A percentile compares a stretch with the other conserved stretches of the same genome.
phyloP scores from a whole-genome alignment of 2,797 vertebrate species.

The Falco novaeseelandiae region DNA sequence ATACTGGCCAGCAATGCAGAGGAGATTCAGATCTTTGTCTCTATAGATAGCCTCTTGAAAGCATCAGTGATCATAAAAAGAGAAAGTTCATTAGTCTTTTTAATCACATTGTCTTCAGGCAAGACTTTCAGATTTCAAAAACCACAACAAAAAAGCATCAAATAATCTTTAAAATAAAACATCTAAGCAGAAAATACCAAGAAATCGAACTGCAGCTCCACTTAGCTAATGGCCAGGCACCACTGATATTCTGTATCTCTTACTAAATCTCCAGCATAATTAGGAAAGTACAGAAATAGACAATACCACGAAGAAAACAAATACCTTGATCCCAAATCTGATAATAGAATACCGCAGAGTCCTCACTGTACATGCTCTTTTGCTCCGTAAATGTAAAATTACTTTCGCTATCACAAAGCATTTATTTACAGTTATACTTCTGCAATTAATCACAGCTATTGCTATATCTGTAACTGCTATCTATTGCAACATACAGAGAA shows the following conservation, averaged over 20 bases:
- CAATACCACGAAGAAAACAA: background rate
- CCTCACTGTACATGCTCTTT: background rate
- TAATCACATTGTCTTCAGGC: background rate
- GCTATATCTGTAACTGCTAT: background rate
- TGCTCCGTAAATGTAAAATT: background rate
- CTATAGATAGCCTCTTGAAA: background rate
- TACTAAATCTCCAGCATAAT: background rate
- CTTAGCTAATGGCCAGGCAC: background rate
- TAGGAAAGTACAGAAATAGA: conserved; percentile 26
- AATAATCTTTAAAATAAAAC: background rate
- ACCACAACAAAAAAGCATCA: background rate
- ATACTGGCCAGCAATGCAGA: background rate
- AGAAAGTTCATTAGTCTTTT: background rate
- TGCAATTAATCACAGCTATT: background rate
- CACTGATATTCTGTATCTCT: background rate
- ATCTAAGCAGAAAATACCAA: background rate
- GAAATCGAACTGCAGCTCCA: background rate
- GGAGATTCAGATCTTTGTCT: background rate
- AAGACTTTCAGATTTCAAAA: background rate
- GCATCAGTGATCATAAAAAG: background rate
- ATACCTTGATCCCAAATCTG: background rate
- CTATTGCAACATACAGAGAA: background rate
- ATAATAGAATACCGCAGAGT: background rate
- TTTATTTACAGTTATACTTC: background rate
- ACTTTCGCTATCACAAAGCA: conserved; percentile 7